Base-by-base conservation (phyloP, 2,113 vertebrate species). In the Festucalex cinctus region DNA sequence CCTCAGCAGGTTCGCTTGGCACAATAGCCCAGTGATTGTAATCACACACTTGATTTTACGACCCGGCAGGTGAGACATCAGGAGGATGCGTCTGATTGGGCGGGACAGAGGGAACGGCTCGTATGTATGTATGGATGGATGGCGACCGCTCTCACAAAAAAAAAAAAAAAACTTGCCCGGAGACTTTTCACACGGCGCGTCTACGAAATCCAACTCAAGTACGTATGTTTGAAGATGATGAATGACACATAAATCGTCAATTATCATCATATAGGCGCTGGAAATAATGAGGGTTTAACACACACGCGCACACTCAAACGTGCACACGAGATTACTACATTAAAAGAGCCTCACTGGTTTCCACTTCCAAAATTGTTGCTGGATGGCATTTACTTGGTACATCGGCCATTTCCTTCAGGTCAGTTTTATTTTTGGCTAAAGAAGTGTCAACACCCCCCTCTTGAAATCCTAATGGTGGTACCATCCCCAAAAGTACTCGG, bases 11-110 rank as follows among this genome's bases (percentile, higher is more conserved):
- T 83, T 85, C 86, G 77, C 82, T 68, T 66, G 76, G 80, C 84
- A 87, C 87, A 90, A 90, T 88, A 73, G 84, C 41, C 19, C 73
- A 46, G 41, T 88, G 84, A 89, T 90, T 88, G 82, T 85, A 85
- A 89, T 86, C 73, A 79, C 68, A 35, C 72, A 72, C 80, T 73
- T 73, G 32, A 73, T 81, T 83, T 65, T 66, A 32, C 26, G 22
- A 57, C 54, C 54, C 54, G 26, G 62, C 28, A 46, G 46, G 32
- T 64, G 62, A 77, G 26, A 57, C 54, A 26, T 57, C 3, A 57
- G 16, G 9, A 16, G 54, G 54, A 32, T 10, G 54, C 54, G 14
- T 57, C 16, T 57, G 54, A 57, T 57, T 57, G 54, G 54, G 22
- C 60, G n/a, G n/a, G 53, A 41, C 48, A 0, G 20, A 51, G 20